Conservation (phyloP, 2,888 invertebrate genomes). For the Rapana venosa region DNA sequence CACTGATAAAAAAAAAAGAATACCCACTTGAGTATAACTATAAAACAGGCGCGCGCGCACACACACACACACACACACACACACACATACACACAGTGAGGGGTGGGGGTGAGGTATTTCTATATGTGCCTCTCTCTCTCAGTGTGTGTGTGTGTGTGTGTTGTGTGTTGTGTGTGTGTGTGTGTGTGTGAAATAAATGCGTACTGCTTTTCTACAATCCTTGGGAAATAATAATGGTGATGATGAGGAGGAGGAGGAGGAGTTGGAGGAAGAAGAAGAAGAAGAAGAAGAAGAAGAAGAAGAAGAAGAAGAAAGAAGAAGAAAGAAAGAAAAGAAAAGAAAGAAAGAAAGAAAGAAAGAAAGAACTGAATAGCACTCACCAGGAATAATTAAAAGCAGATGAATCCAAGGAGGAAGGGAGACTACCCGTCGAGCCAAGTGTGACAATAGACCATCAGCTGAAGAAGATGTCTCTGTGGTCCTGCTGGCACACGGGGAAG, state of each 20-base stretch:
- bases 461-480: conserved; percentile 15
- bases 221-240: too few species aligned
- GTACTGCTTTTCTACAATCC: too few species aligned
- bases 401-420: background rate
- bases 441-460: conserved; percentile 29
- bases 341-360: too few species aligned
- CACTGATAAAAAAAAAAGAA: too few species aligned
- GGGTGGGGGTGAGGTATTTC: too few species aligned
- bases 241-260: too few species aligned
- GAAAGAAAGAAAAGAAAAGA: too few species aligned
- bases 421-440: background rate
- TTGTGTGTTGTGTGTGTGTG: background rate
- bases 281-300: too few species aligned
- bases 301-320: too few species aligned
- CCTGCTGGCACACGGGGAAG: background rate
- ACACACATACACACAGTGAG: background rate
- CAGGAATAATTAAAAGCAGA: background rate
- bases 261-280: too few species aligned
- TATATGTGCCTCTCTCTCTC: too few species aligned
- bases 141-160: background rate
- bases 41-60: background rate
- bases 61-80: background rate
- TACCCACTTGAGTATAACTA: too few species aligned
- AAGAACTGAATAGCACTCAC: background rate
- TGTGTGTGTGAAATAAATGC: background rate